Conservation (phyloP, 2,888 invertebrate genomes). For the Tholera decimalis region DNA sequence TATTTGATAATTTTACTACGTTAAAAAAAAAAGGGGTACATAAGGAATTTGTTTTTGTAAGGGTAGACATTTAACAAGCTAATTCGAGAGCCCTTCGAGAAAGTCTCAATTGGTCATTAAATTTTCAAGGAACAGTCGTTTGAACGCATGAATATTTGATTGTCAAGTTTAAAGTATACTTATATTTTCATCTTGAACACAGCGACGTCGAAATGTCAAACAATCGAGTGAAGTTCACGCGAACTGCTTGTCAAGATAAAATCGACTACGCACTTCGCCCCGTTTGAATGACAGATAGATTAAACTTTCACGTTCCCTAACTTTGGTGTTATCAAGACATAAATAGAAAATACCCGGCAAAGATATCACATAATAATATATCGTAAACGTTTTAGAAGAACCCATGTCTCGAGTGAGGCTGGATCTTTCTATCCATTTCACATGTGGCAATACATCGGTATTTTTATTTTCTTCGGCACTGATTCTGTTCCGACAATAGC, state of each 20-base stretch:
- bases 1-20: too few relatives aligned
- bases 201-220: constrained; percentile 65
- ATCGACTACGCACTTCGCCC: constrained; percentile 61
- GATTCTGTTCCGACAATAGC: constrained; percentile 43
- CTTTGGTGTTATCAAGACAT: constrained; percentile 50
- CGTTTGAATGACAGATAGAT: constrained; percentile 71
- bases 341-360: constrained; percentile 38
- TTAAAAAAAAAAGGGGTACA: background rate
- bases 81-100: constrained; percentile 34
- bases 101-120: constrained; percentile 57
- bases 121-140: constrained; percentile 53
- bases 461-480: constrained; percentile 52
- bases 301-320: constrained; percentile 68
- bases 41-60: constrained; percentile 4
- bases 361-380: constrained; percentile 29
- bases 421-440: constrained; percentile 17
- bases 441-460: constrained; percentile 20
- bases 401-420: constrained; percentile 7
- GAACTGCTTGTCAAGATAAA: constrained; percentile 72
- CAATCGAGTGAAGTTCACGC: constrained; percentile 70
- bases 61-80: constrained; percentile 24
- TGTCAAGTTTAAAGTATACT: constrained; percentile 56
- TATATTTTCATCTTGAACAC: constrained; percentile 47
- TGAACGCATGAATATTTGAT: constrained; percentile 58
- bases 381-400: constrained; percentile 20